Evolutionary conservation across 2,888 invertebrate genomes (phyloP), one percentile per base, ranked within the genome.

Genomic region (Melipona bicolor): DNA sequence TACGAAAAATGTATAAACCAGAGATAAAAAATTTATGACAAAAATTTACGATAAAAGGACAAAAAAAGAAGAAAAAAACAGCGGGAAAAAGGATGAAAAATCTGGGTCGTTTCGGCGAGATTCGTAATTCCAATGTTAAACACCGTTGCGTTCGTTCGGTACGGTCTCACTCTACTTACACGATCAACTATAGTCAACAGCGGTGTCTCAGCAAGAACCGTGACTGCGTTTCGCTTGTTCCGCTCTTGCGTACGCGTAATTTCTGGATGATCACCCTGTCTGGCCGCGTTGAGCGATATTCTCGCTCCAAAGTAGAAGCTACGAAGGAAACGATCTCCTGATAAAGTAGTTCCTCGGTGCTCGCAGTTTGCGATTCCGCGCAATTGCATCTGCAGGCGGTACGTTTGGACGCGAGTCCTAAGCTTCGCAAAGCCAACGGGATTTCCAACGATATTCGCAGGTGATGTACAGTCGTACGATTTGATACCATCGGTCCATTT

Each of bases 361-460:
- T 17, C 64, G 67, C 67, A 24, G 24, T 17, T 43, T 43, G 27
- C 49, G 17, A 73, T 79, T 79, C 32, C 67, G 2, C 27, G 76
- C 54, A 73, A 61, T 70, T 81, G 72, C 73, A 68, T 54, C 70
- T 43, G 32, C 68, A 43, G 54, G 19, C 62, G 32, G n/a, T 71
- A 61, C 32, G 56, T 73, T 76, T 77, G 72, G 24, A 76, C 69
- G 72, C 65, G 70, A 67, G 52, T 32, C 54, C 70, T 82, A 65
- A 84, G 84, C 74, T 50, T 71, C 27, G 64, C 19, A 78, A 82
- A 82, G 77, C 84, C 74, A 70, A 62, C n/a, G 50, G 62, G 78
- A 65, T 77, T 68, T 62, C 36, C 49, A 43, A 50, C 56, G 70
- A 67, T 65, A 78, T 78, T 82, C 73, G 50, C 49, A 62, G 61